Evolutionary conservation across 1,140 invertebrate genomes (phyloP).

Genomic region (Brachionus manjavacas): DNA sequence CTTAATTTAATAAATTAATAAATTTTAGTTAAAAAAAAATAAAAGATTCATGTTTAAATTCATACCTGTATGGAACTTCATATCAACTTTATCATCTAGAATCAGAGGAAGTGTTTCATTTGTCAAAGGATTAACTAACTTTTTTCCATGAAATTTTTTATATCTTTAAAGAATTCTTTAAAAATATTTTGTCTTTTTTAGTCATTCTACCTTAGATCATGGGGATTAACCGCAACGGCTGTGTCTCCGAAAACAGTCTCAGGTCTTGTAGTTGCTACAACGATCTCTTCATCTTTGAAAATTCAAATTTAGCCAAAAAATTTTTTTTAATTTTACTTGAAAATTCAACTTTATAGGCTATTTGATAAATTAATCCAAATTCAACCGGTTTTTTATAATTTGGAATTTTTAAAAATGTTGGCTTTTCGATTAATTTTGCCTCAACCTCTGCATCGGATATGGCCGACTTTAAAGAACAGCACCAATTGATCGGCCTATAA

Average conservation of each 20-base stretch:
- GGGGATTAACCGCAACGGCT: conserved; percentile 45
- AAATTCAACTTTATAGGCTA: conserved; percentile 44
- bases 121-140: conserved; percentile 30
- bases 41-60: background rate
- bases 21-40: background rate
- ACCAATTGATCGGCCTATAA: conserved; percentile 52
- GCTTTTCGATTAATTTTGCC: conserved; percentile 81
- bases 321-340: background rate
- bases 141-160: conserved; percentile 21
- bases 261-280: conserved; percentile 45
- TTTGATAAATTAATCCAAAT: conserved; percentile 66
- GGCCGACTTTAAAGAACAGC: conserved; percentile 46
- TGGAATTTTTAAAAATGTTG: conserved; percentile 80
- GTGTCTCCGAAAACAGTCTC: conserved; percentile 45
- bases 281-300: conserved; percentile 42
- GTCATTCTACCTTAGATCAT: conserved; percentile 39
- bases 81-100: conserved; percentile 37
- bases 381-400: conserved; percentile 83
- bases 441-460: conserved; percentile 52
- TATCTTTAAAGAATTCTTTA: background rate
- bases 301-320: background rate
- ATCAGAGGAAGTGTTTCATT: conserved; percentile 27
- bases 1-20: no score
- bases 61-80: conserved; percentile 25
- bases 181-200: background rate